phyloP scores from a whole-genome alignment of 2,797 vertebrate genomes.

The Apogon talboti region DNA sequence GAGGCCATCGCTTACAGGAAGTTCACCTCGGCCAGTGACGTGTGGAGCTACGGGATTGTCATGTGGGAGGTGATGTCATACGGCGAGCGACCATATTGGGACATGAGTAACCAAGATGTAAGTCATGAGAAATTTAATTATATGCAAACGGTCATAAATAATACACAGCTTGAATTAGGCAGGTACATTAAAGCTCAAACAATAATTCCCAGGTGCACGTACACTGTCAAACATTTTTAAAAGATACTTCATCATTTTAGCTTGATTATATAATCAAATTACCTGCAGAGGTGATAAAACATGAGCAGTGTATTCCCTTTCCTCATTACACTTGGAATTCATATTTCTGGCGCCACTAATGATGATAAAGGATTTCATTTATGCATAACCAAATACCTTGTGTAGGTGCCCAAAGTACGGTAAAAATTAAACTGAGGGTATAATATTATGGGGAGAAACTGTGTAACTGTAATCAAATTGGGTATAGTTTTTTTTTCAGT shows the following conservation, averaged over 20 bases:
- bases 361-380: constrained; percentile 35
- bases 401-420: constrained; percentile 16
- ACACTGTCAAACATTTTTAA: constrained; percentile 34
- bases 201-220: constrained; percentile 21
- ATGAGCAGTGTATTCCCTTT: constrained; percentile 12
- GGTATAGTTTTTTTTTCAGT: constrained; percentile 19
- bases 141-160: constrained; percentile 18
- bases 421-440: constrained; percentile 21
- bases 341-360: constrained; percentile 29
- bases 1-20: constrained; percentile 98
- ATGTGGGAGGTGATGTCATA: constrained; percentile 99
- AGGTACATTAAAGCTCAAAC: constrained; percentile 15
- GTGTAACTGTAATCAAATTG: constrained; percentile 12
- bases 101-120: constrained; percentile 99
- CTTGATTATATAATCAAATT: constrained; percentile 38
- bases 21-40: constrained; percentile 96
- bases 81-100: constrained; percentile 97
- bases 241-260: constrained; percentile 53
- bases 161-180: constrained; percentile 14
- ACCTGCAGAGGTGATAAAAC: constrained; percentile 33
- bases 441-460: neutral
- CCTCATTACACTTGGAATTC: constrained; percentile 35
- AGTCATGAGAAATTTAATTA: constrained; percentile 69
- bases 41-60: constrained; percentile 98
- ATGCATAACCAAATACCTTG: constrained; percentile 21